phyloP scores from a whole-genome alignment of 2,888 invertebrate genomes.

The Abrostola triplasia region DNA sequence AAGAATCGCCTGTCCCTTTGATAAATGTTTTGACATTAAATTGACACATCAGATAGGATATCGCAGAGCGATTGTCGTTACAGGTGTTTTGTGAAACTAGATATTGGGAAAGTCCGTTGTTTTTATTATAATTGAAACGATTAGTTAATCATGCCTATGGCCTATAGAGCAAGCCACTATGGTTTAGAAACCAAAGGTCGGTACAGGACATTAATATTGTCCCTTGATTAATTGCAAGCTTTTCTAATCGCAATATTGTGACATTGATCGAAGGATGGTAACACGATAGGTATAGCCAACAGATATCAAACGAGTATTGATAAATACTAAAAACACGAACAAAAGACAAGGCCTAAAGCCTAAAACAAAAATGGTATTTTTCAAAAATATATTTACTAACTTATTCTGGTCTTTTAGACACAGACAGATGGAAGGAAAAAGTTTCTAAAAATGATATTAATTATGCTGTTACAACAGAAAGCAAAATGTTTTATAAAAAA shows the following conservation, averaged over 20 bases:
- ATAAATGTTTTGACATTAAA: slow-evolving; percentile 43
- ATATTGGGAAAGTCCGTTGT: slow-evolving; percentile 37
- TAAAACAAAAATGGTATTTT: too few species aligned
- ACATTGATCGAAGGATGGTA: slow-evolving; percentile 18
- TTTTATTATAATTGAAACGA: slow-evolving; percentile 30
- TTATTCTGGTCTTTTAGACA: too few species aligned
- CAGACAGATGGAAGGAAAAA: too few species aligned
- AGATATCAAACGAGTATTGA: too few species aligned
- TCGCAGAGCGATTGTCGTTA: slow-evolving; percentile 15
- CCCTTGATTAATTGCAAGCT: slow-evolving; percentile 29
- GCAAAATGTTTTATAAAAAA: slow-evolving; percentile 1
- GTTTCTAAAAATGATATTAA: too few species aligned
- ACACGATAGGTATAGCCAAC: too few species aligned
- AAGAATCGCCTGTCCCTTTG: slow-evolving; percentile 50
- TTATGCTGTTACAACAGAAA: too few species aligned
- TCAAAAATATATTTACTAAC: too few species aligned
- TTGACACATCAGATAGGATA: slow-evolving; percentile 32
- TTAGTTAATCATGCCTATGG: slow-evolving; percentile 36
- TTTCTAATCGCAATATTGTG: slow-evolving; percentile 15
- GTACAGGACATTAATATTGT: slow-evolving; percentile 35
- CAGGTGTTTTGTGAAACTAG: slow-evolving; percentile 40
- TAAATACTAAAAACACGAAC: too few species aligned
- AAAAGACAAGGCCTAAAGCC: too few species aligned
- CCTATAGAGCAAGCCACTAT: slow-evolving; percentile 3
- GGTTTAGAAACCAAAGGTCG: slow-evolving; percentile 31